Percentiles rank a stretch among this genome's conserved stretches.
Conservation (phyloP, 2,797 vertebrate species). For the Coreius guichenoti region DNA sequence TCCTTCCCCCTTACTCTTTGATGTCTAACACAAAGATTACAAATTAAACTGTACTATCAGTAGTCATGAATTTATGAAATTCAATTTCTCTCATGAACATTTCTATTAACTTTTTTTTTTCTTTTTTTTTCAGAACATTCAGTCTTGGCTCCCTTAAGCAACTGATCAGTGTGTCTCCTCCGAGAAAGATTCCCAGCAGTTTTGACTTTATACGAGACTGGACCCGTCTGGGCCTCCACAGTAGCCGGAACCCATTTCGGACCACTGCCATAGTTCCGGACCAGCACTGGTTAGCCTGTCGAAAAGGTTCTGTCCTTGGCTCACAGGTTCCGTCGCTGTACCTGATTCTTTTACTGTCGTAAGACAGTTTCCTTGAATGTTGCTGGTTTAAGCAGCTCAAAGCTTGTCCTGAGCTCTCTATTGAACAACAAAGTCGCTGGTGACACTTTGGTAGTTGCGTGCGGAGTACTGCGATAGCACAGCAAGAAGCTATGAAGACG, state of each 20-base stretch:
- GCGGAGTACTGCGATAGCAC: conserved; percentile 18
- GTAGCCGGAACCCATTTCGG: conserved; percentile 39
- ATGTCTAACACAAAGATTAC: too few relatives aligned
- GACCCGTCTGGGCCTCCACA: conserved; percentile 9
- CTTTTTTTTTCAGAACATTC: too few relatives aligned
- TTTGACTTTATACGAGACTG: conserved; percentile 31
- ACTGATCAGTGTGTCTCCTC: background rate
- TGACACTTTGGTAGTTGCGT: conserved; percentile 34
- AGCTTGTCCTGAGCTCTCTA: too few relatives aligned
- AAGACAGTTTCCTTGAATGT: background rate
- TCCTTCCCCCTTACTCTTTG: too few relatives aligned
- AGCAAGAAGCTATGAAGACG: conserved; percentile 18
- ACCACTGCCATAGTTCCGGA: conserved; percentile 9
- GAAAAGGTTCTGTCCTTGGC: too few relatives aligned
- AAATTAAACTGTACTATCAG: too few relatives aligned
- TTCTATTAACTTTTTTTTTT: too few relatives aligned
- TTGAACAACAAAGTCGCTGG: background rate
- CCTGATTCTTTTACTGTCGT: background rate
- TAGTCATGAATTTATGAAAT: too few relatives aligned
- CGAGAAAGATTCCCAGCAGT: background rate
- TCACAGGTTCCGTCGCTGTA: background rate
- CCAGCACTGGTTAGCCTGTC: background rate
- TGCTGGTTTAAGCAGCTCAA: too few relatives aligned
- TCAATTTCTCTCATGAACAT: too few relatives aligned
- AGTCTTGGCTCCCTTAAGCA: background rate